Base-by-base conservation (phyloP, 2,797 vertebrate genomes). In the Rachycentron canadum region DNA sequence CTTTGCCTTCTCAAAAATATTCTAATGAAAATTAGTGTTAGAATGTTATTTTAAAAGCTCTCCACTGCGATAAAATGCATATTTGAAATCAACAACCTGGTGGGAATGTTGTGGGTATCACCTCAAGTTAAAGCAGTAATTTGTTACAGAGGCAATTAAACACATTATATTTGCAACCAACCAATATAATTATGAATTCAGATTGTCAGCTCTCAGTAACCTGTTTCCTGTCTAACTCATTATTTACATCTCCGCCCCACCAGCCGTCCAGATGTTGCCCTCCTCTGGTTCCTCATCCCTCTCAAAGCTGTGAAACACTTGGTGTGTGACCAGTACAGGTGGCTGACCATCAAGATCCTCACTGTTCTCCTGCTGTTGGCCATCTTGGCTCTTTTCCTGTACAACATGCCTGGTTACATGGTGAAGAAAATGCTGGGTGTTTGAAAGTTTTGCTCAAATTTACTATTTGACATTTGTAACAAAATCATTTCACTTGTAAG, bases 361-460 rank as follows among this genome's bases (percentile, higher is more conserved):
- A 83, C 96, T 73, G 96, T 95, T 1, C 91, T 99, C 45, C 84
- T 99, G 81, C 91, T 96, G 19, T 82, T 99, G 72, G 93, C 96
- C 84, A 96, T 99, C 92, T 49, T 98, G 7, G 97, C 79, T 23
- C 96, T 99, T 58, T 99, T 99, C 94, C 92, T 99, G 73, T 99
- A 99, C 94, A 98, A 95, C 95, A 96, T 97, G 93, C 97, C 97
- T 0, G 98, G 97, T 56, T 99, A 99, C 93, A 98, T 97, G 97
- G 97, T 97, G 92, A 99, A 99, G 95, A 99, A 98, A 85, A 95
- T 99, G 81, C 76, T 98, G 43, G 97, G 97, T 1, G 97, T 95
- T 0, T 98, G 52, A 81, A n/a, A 5, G 41, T 36, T 57, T 34
- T 30, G 12, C 11, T 63, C 34, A 55, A 25, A 63, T 71, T 36